Conservation (phyloP, 2,113 vertebrate genomes). For the Gadus chalcogrammus region DNA sequence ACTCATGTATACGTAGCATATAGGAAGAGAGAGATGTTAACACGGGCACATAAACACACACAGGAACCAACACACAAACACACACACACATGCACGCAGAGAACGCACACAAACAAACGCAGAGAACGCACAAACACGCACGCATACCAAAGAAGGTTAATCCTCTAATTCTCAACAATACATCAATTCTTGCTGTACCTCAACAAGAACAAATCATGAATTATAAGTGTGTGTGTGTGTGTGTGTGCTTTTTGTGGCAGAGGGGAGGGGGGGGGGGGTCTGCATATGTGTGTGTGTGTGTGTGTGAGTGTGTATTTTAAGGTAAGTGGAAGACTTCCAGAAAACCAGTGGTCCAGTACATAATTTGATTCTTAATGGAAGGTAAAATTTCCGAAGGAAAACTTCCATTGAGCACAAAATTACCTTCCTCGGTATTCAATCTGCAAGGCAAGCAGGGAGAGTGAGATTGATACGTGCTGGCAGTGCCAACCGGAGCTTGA, state of each 20-base stretch:
- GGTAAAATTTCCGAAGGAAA: constrained; percentile 73
- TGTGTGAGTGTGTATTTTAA: constrained; percentile 27
- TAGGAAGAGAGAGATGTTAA: constrained; percentile 3
- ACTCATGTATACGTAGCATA: constrained; percentile 16
- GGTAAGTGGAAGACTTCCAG: constrained; percentile 24
- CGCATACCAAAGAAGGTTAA: constrained; percentile 36
- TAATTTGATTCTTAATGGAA: constrained; percentile 75
- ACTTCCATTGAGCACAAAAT: constrained; percentile 74
- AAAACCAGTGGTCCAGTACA: constrained; percentile 64
- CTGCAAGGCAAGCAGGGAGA: constrained; percentile 51
- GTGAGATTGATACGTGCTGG: constrained; percentile 74
- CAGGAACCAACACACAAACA: constrained; percentile 10
- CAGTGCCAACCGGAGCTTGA: constrained; percentile 56
- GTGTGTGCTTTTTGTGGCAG: constrained; percentile 11
- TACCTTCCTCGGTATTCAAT: constrained; percentile 71
- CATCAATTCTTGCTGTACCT: constrained; percentile 40
- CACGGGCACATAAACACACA: constrained; percentile 39
- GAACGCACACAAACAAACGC: neutral
- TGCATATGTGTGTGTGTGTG: constrained; percentile 12
- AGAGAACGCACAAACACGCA: neutral
- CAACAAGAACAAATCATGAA: constrained; percentile 68
- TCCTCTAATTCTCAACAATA: constrained; percentile 39
- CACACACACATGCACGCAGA: neutral
- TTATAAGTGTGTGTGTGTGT: constrained; percentile 40
- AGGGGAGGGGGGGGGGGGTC: neutral